Conservation (phyloP, 2,888 invertebrate genomes). For the Cremastinae sp. region DNA sequence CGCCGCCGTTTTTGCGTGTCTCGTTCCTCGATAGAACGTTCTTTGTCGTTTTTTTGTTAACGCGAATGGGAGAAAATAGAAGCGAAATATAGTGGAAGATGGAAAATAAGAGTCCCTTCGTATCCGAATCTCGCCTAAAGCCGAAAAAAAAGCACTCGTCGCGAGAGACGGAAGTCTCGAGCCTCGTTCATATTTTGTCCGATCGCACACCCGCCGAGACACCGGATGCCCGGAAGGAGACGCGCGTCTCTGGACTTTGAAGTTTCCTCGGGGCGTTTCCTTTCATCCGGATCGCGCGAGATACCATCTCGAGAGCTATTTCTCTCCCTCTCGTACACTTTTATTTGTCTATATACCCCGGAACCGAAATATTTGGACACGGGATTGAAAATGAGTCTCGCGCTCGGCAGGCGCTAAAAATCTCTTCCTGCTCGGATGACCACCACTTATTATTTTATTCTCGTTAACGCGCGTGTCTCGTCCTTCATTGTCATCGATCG, state of each 20-base stretch:
- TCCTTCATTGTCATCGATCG: no score
- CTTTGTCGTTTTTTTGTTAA: conserved; percentile 48
- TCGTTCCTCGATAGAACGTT: conserved; percentile 36
- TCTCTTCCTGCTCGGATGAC: neutral
- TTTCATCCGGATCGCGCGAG: conserved; percentile 23
- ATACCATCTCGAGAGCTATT: conserved; percentile 25
- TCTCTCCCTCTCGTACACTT: neutral
- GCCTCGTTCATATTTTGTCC: conserved; percentile 59
- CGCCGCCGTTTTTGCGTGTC: conserved; percentile 46
- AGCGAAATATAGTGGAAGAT: no score
- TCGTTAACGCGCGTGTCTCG: neutral
- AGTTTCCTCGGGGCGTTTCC: conserved; percentile 53
- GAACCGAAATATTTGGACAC: conserved; percentile 27
- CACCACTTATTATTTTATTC: no score
- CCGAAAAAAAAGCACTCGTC: conserved; percentile 39
- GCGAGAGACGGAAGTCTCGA: neutral
- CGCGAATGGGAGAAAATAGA: conserved; percentile 27
- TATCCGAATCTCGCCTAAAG: conserved; percentile 20
- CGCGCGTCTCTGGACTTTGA: conserved; percentile 54
- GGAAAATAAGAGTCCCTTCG: neutral
- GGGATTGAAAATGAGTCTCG: neutral
- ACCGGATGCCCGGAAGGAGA: conserved; percentile 59
- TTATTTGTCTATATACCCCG: neutral
- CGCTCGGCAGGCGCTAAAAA: neutral
- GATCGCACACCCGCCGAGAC: conserved; percentile 41